These are phyloP conservation scores for Dione vanillae DNA, from an alignment of 2,888 invertebrate genomes.

Conservation along the genomic window DNA sequence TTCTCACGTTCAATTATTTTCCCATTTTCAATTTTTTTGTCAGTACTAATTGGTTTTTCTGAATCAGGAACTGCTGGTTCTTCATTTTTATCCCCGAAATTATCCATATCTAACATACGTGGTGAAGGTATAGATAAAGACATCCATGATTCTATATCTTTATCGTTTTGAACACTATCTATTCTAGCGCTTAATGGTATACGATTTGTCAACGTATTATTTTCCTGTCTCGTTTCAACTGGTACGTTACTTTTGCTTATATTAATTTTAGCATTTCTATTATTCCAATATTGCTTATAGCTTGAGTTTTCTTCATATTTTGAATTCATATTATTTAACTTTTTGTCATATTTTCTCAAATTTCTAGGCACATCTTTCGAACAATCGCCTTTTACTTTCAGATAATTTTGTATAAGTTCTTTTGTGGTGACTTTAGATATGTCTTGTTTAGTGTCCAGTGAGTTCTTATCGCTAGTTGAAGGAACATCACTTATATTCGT, in stretches of 20 bases:
- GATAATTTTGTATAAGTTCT: constrained; percentile 77
- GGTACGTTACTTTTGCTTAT: constrained; percentile 53
- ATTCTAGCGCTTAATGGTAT: constrained; percentile 73
- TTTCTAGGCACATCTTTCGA: constrained; percentile 55
- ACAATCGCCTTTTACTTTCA: constrained; percentile 76
- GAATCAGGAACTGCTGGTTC: constrained; percentile 28
- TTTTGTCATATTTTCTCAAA: constrained; percentile 63
- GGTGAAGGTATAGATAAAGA: constrained; percentile 74
- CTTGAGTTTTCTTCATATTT: constrained; percentile 56
- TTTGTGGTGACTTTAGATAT: constrained; percentile 75
- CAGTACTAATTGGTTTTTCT: background rate
- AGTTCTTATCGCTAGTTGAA: constrained; percentile 53
- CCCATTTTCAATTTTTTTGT: constrained; percentile 31
- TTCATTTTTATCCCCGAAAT: constrained; percentile 47
- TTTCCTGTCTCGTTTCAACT: constrained; percentile 61
- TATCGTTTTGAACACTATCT: constrained; percentile 73
- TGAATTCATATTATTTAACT: constrained; percentile 55
- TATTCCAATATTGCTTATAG: constrained; percentile 69
- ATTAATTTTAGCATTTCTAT: constrained; percentile 56
- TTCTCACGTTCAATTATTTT: constrained; percentile 35
- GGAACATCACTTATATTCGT: constrained; percentile 50
- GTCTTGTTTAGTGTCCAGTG: constrained; percentile 57
- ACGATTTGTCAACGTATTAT: constrained; percentile 59
- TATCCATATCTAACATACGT: constrained; percentile 59
- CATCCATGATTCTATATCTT: constrained; percentile 82